Conservation (phyloP, 1,140 invertebrate species). For the Heterodera carotae region DNA sequence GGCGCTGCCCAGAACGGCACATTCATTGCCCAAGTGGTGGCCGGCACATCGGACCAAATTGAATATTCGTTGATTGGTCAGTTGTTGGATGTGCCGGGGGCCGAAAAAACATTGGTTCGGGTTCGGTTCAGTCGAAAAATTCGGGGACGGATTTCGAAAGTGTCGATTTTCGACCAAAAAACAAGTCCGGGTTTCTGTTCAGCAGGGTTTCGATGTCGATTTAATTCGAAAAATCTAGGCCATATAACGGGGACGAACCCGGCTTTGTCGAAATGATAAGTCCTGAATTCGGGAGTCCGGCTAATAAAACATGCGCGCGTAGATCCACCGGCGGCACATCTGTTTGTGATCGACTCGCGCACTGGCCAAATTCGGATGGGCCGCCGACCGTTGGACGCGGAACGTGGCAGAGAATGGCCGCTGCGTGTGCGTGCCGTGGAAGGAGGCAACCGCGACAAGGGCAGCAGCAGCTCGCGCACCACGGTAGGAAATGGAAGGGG, state of each 20-base stretch:
- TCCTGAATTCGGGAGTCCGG: too few relatives aligned
- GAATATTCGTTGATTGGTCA: constrained; percentile 48
- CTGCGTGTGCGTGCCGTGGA: constrained; percentile 45
- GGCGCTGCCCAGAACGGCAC: constrained; percentile 41
- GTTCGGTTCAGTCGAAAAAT: too few relatives aligned
- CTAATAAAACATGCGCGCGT: too few relatives aligned
- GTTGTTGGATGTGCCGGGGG: constrained; percentile 35
- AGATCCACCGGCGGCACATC: constrained; percentile 37
- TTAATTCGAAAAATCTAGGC: too few relatives aligned
- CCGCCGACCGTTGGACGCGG: constrained; percentile 39
- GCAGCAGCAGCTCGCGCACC: not conserved
- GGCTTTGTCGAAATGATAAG: too few relatives aligned
- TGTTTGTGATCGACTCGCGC: constrained; percentile 46
- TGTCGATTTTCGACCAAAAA: constrained; percentile 25
- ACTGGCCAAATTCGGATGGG: constrained; percentile 46
- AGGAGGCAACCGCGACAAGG: constrained; percentile 25
- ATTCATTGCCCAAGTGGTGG: constrained; percentile 52
- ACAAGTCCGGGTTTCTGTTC: too few relatives aligned
- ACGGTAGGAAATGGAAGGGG: not conserved
- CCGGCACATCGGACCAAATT: constrained; percentile 43
- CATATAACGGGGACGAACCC: too few relatives aligned
- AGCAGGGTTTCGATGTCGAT: too few relatives aligned
- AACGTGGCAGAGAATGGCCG: constrained; percentile 43
- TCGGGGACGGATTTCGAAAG: too few relatives aligned
- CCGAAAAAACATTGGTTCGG: too few relatives aligned